A percentile compares a stretch with the other conserved stretches of the same genome.
Conservation (phyloP, 1,140 invertebrate species). For the Notospermus geniculatus region DNA sequence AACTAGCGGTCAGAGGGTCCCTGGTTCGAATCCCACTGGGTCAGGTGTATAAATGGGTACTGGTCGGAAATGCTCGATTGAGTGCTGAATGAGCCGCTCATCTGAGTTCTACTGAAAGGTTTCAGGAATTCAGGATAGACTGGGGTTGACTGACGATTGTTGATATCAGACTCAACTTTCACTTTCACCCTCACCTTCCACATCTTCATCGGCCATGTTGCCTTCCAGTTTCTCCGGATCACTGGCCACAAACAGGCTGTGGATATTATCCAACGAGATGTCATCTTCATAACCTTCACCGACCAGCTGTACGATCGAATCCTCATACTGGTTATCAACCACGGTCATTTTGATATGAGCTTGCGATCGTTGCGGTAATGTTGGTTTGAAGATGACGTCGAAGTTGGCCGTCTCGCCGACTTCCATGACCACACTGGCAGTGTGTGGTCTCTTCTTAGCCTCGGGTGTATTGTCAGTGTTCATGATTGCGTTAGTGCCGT, state of each 20-base stretch:
- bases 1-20: too few species aligned
- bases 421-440: constrained; percentile 48
- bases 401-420: constrained; percentile 45
- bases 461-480: constrained; percentile 5
- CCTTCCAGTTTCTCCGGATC: constrained; percentile 37
- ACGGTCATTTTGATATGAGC: constrained; percentile 48
- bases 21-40: too few species aligned
- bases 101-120: too few species aligned
- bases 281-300: constrained; percentile 57
- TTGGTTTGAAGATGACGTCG: constrained; percentile 43
- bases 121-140: too few species aligned
- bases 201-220: constrained; percentile 46
- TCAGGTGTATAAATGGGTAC: too few species aligned
- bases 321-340: constrained; percentile 56
- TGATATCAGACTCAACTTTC: too few species aligned
- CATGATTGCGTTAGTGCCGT: constrained; percentile 37
- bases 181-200: constrained; percentile 41
- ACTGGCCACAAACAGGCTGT: constrained; percentile 25
- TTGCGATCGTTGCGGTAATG: constrained; percentile 40
- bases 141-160: too few species aligned
- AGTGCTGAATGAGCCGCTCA: too few species aligned
- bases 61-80: too few species aligned
- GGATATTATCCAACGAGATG: constrained; percentile 53
- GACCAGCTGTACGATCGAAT: constrained; percentile 51
- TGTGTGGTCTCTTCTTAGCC: constrained; percentile 40